Base-by-base conservation (phyloP, 2,888 invertebrate genomes). In the Lycaena phlaeas region DNA sequence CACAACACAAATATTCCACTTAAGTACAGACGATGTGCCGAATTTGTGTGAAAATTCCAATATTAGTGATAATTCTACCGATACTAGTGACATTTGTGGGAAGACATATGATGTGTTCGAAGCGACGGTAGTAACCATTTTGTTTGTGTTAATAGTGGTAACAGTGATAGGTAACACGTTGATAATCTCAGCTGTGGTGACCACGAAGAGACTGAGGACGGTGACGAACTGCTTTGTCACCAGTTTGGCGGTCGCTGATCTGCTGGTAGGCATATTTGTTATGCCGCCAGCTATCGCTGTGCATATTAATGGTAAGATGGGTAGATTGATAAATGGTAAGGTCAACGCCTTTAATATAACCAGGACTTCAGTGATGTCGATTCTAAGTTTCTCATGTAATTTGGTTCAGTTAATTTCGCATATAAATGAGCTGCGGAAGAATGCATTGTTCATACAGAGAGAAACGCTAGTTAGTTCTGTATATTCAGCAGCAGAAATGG, bases 151-250 rank as follows among this genome's bases (percentile, higher is more conserved):
- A 31, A 92, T 92, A 57, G 88, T 92, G 27, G 87, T 91, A 49
- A 92, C 92, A 27, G 89, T 92, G 49, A 87, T 94, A 42, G 97
- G 97, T 40, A 97, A 97, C 73, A 92, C 94, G 2, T 85, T 97
- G 57, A 95, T 97, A 41, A 96, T 97, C 52, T 87, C 92, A 12
- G 94, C 97, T 4, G 96, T 97, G 37, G 87, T 94, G 54, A 94
- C 94, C 1, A 94, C 94, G 0, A 89, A 93, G 51, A 87, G 96
- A 50, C 84, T 98, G 49, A 87, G 97, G 50, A 96, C 96, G 0
- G 95, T 97, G 22, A 97, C 97, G 36, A 97, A 98, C 68, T 95
- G 96, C 64, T 96, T 97, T 74, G 96, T 98, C 49, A 95, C 96
- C 61, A 97, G 96, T 39, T 79, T 98, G 64, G 97, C 97, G 0